Conservation (phyloP, 1,140 invertebrate species). For the Drosophila rhopaloa region DNA sequence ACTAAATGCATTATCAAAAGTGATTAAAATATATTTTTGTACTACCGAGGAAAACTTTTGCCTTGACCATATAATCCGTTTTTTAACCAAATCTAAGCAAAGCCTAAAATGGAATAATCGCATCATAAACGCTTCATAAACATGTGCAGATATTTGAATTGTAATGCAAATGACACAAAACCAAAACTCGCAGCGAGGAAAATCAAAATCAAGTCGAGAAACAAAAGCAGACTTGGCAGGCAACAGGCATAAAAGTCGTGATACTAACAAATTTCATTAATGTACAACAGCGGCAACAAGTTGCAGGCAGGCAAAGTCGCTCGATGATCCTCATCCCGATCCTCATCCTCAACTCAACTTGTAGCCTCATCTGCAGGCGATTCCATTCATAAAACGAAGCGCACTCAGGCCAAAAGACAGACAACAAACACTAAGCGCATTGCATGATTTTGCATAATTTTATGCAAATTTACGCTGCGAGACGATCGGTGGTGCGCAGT, state of each 20-base stretch:
- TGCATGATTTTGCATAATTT: constrained; percentile 84
- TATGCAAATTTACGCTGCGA: constrained; percentile 70
- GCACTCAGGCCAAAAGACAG: constrained; percentile 52
- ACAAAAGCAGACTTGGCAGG: constrained; percentile 68
- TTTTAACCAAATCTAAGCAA: constrained; percentile 11
- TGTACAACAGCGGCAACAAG: constrained; percentile 81
- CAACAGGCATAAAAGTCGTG: constrained; percentile 80
- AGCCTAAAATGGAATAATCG: constrained; percentile 37
- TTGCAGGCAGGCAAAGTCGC: constrained; percentile 60
- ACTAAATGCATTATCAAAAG: too few species aligned
- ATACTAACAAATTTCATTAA: constrained; percentile 84
- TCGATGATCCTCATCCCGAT: constrained; percentile 36
- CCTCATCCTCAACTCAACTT: constrained; percentile 9
- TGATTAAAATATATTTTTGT: not conserved
- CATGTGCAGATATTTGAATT: constrained; percentile 64
- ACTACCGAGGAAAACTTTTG: not conserved
- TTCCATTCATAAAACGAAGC: constrained; percentile 77
- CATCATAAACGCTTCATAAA: constrained; percentile 39
- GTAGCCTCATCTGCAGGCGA: constrained; percentile 28
- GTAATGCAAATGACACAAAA: constrained; percentile 54
- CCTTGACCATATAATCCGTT: not conserved
- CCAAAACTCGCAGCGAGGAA: constrained; percentile 10
- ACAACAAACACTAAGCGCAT: constrained; percentile 80
- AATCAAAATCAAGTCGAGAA: constrained; percentile 59
- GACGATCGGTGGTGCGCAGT: constrained; percentile 39